A percentile compares a stretch with the other conserved stretches of the same genome.
phyloP scores from a whole-genome alignment of 2,797 vertebrate species.

The Lacerta agilis region DNA sequence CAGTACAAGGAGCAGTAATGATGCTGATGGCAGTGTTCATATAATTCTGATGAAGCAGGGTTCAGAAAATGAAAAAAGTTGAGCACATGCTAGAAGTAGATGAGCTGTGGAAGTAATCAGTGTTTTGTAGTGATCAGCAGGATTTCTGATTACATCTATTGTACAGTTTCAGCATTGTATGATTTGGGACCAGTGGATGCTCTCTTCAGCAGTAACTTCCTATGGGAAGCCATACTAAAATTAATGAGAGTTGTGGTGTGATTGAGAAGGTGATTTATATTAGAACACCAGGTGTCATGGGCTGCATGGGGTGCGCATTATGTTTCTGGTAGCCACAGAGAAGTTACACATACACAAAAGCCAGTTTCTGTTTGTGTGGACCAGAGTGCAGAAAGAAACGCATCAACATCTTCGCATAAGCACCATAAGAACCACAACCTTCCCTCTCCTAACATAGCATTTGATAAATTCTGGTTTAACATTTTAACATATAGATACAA shows the following conservation, averaged over 20 bases:
- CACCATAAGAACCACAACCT: background rate
- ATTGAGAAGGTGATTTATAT: background rate
- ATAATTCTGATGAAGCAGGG: background rate
- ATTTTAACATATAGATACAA: too few relatives aligned
- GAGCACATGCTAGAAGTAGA: background rate
- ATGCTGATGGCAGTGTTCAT: background rate
- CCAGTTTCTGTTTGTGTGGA: background rate
- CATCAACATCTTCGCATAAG: background rate
- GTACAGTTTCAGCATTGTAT: background rate
- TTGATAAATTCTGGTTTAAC: background rate
- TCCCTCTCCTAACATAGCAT: background rate
- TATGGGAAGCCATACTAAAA: background rate
- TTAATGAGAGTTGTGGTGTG: background rate
- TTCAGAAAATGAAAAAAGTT: background rate
- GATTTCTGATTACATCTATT: background rate
- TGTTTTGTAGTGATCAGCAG: background rate
- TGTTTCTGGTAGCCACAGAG: background rate
- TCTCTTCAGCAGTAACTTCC: background rate
- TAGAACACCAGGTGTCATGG: background rate
- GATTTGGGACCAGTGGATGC: background rate
- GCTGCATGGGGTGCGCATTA: background rate
- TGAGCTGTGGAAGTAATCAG: background rate
- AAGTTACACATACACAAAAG: background rate
- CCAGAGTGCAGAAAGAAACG: background rate
- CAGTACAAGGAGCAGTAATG: background rate